These are phyloP conservation scores for Plecotus auritus DNA, from an alignment of 2,113 vertebrate species.

Conservation along the genomic window DNA sequence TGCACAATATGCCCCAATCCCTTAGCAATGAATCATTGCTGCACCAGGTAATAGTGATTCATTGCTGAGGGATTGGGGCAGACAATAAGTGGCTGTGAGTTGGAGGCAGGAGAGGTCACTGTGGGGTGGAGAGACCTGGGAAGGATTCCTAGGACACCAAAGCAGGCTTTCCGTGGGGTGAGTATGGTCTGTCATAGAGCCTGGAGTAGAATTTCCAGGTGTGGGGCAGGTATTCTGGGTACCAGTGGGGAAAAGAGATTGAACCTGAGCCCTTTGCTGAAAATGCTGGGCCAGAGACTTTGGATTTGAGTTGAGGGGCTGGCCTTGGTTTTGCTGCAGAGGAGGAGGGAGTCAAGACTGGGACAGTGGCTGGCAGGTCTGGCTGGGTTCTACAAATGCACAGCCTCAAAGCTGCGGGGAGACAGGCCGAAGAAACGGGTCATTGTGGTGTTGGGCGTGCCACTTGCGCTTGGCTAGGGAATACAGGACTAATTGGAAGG, in stretches of 20 bases:
- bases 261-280: neutral
- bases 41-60: conserved; percentile 56
- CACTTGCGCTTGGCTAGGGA: neutral
- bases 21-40: too few relatives aligned
- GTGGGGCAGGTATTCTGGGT: neutral
- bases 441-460: neutral
- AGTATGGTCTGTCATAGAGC: neutral
- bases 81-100: conserved; percentile 60
- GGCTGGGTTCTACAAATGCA: neutral
- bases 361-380: neutral
- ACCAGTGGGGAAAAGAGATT: neutral
- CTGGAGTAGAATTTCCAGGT: neutral
- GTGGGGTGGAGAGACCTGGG: conserved; percentile 33
- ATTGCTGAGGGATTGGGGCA: conserved; percentile 19
- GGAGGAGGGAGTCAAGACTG: neutral
- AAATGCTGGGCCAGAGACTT: neutral
- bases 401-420: neutral
- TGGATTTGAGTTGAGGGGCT: neutral
- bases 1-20: neutral
- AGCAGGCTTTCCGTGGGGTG: neutral
- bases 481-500: neutral
- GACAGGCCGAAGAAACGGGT: neutral
- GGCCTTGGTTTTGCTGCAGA: neutral
- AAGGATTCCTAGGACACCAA: neutral
- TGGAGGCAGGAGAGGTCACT: conserved; percentile 55